phyloP scores from a whole-genome alignment of 2,888 invertebrate species.

The Tenthredo mesomela region DNA sequence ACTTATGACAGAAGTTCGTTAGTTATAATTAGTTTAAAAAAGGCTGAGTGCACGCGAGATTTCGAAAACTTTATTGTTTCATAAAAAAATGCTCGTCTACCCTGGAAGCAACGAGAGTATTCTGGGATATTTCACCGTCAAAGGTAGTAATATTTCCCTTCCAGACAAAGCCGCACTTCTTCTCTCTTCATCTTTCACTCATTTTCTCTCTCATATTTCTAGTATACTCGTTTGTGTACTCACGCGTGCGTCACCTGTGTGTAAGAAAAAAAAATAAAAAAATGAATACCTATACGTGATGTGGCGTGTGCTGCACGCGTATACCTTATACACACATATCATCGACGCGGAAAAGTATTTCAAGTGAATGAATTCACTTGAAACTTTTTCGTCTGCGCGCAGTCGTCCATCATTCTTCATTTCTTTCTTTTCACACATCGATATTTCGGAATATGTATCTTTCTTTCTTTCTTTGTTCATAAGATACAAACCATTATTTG shows the following conservation, averaged over 20 bases:
- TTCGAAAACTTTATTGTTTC: not conserved
- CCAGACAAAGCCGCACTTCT: conserved; percentile 54
- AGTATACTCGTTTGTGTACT: not conserved
- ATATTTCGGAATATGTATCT: not conserved
- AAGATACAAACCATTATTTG: not conserved
- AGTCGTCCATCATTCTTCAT: not conserved
- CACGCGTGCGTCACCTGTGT: conserved; percentile 35
- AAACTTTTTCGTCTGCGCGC: too few relatives aligned
- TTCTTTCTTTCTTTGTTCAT: not conserved
- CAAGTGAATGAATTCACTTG: not conserved
- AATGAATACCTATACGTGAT: not conserved
- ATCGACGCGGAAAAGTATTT: not conserved
- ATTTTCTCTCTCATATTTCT: not conserved
- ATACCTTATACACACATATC: too few relatives aligned
- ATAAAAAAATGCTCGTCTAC: conserved; percentile 70
- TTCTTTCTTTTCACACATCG: conserved; percentile 1
- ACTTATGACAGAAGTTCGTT: not conserved
- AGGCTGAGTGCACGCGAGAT: too few relatives aligned
- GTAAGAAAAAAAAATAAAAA: too few relatives aligned
- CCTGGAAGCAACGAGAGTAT: conserved; percentile 74
- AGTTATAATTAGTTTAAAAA: too few relatives aligned
- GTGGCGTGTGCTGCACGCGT: not conserved
- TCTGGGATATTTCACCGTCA: conserved; percentile 69
- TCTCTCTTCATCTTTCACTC: conserved; percentile 8
- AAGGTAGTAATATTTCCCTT: conserved; percentile 67